These are phyloP conservation scores for Loriculus beryllinus DNA, from an alignment of 2,797 vertebrate species.

Conservation along the genomic window DNA sequence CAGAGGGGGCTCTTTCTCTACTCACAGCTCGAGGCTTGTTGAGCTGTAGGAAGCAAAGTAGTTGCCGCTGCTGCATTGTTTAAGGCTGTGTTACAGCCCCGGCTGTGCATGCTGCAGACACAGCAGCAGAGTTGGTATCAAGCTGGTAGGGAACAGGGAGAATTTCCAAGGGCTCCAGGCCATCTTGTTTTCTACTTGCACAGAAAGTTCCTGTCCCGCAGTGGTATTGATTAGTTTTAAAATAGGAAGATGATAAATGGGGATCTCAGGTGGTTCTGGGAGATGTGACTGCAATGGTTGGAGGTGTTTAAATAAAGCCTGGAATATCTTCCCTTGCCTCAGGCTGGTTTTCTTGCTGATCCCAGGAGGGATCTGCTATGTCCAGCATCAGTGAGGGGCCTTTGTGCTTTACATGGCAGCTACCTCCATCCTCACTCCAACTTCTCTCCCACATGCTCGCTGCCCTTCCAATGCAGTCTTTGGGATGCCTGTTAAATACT, in stretches of 20 bases:
- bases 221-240: constrained; percentile 41
- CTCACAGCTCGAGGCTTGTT: neutral
- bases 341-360: neutral
- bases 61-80: neutral
- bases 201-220: neutral
- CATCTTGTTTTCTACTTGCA: constrained; percentile 17
- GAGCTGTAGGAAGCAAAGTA: constrained; percentile 38
- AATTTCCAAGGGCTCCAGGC: neutral
- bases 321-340: neutral
- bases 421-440: neutral
- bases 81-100: neutral
- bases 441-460: neutral
- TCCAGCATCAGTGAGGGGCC: neutral
- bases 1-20: constrained; percentile 59
- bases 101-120: neutral
- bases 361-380: neutral
- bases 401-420: neutral
- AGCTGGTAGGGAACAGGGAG: neutral
- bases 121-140: neutral
- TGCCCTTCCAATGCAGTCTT: neutral
- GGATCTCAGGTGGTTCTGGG: constrained; percentile 23
- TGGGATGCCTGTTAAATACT: neutral
- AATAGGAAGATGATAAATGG: constrained; percentile 49
- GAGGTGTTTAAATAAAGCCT: neutral
- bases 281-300: neutral